Base-by-base conservation (phyloP, 2,113 vertebrate genomes). In the Rhabdomys dilectus region DNA sequence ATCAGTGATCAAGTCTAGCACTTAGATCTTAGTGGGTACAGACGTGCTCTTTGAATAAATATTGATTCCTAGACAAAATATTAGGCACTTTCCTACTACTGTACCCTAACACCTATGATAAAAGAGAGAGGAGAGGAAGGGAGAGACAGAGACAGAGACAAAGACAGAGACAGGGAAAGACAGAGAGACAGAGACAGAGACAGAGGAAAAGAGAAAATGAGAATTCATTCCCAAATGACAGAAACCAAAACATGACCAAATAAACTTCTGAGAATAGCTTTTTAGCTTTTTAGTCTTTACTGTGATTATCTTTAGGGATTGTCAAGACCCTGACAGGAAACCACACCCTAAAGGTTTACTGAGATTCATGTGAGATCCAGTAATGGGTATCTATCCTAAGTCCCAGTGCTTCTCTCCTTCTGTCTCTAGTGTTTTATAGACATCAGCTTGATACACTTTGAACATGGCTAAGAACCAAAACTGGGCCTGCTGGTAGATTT, bases 401-500 rank as follows among this genome's bases (percentile, higher is more conserved):
- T 82, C n/a, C 24, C 5, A 19, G 81, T 90, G 87, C 64, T 68
- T 95, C 73, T 92, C 56, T 87, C 81, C 29, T 84, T 60, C 72
- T 95, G 17, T 96, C 94, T 96, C 77, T 66, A 75, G 64, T 68
- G 19, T 95, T 96, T 91, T 92, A 91, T 19, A 96, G 86, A 95
- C 78, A 97, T 95, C 93, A 96, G 89, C 73, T 84, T 96, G 86
- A 88, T 97, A 88, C 62, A 87, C 82, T 96, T 76, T 78, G 82
- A 96, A 93, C 39, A 68, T 93, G 92, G 97, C 92, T 95, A 91
- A 93, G 68, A 95, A 96, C 68, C 94, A 94, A 97, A 91, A 96
- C 68, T 89, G 92, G 93, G 92, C 97, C 97, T 97, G 96, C 95
- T 98, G 97, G 97, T 97, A 53, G 66, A 96, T 97, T 97, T 98